Percentiles rank a stretch among this genome's conserved stretches.
Evolutionary conservation across 64 coral and sea anemone species (phyloP).

Genomic region (Catalaphyllia jardinei): DNA sequence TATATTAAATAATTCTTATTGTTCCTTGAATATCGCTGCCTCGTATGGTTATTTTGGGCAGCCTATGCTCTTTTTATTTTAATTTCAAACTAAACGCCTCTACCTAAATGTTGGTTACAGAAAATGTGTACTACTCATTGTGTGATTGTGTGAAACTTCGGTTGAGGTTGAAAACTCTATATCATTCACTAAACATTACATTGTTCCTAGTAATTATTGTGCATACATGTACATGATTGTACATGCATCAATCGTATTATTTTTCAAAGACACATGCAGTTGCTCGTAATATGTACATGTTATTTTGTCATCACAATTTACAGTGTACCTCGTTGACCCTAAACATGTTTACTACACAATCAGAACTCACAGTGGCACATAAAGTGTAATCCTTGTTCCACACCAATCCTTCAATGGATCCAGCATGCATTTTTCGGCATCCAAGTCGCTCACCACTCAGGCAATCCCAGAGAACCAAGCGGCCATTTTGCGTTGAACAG

Average conservation of each 20-base stretch:
- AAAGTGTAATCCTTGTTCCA: slow-evolving; percentile 73
- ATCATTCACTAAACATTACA: neutral
- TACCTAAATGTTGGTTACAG: no score
- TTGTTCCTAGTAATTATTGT: neutral
- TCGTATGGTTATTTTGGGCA: no score
- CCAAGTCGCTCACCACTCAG: slow-evolving; percentile 58
- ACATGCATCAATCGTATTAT: neutral
- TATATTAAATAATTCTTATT: no score
- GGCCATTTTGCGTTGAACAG: slow-evolving; percentile 92
- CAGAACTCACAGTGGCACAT: slow-evolving; percentile 86
- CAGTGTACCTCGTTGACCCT: neutral
- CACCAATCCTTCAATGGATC: slow-evolving; percentile 80
- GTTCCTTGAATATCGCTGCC: no score
- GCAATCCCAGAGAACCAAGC: slow-evolving; percentile 83
- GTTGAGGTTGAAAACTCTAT: no score
- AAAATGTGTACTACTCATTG: no score
- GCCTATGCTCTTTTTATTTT: no score
- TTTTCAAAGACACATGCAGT: neutral
- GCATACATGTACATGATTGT: neutral
- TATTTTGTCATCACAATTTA: slow-evolving; percentile 23
- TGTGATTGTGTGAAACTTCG: no score
- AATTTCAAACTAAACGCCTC: no score
- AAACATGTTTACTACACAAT: slow-evolving; percentile 88
- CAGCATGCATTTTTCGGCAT: slow-evolving; percentile 84
- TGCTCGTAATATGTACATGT: neutral